A percentile compares a stretch with the other conserved stretches of the same genome.
Evolutionary conservation across 1,140 invertebrate species (phyloP).

Genomic region (Latrodectus geometricus): DNA sequence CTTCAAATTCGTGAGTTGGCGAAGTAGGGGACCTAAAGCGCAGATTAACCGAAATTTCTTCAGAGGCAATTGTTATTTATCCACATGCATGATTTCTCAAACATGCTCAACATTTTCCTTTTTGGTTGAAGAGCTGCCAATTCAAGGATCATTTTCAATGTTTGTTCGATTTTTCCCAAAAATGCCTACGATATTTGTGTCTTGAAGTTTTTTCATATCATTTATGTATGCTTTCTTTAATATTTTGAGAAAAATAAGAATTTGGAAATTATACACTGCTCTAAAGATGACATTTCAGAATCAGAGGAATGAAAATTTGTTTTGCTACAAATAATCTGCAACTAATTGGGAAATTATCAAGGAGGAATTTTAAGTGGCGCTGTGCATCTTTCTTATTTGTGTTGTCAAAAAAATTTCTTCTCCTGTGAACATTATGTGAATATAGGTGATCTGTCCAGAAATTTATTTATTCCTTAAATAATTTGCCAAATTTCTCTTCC

Average conservation of each 20-base stretch:
- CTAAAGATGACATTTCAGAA: slow-evolving; percentile 18
- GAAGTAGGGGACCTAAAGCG: too few relatives aligned
- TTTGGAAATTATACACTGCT: background rate
- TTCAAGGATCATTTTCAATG: background rate
- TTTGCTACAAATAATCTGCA: background rate
- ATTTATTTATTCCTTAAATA: background rate
- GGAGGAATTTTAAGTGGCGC: background rate
- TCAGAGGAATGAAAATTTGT: background rate
- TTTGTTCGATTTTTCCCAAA: background rate
- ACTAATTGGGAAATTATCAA: background rate
- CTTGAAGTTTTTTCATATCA: background rate
- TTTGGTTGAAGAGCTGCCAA: background rate
- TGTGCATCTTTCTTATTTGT: background rate
- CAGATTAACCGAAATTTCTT: too few relatives aligned
- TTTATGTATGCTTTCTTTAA: slow-evolving; percentile 6
- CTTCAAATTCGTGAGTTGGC: too few relatives aligned
- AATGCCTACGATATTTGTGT: background rate
- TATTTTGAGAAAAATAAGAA: background rate
- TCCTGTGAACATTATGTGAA: background rate
- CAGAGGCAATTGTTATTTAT: background rate
- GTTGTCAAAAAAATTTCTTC: background rate
- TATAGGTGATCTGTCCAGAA: background rate
- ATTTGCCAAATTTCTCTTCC: too few relatives aligned
- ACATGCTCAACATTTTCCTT: background rate
- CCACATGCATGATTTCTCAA: background rate